These are phyloP conservation scores for Pinna nobilis DNA, from an alignment of 1,140 invertebrate species.

Conservation along the genomic window DNA sequence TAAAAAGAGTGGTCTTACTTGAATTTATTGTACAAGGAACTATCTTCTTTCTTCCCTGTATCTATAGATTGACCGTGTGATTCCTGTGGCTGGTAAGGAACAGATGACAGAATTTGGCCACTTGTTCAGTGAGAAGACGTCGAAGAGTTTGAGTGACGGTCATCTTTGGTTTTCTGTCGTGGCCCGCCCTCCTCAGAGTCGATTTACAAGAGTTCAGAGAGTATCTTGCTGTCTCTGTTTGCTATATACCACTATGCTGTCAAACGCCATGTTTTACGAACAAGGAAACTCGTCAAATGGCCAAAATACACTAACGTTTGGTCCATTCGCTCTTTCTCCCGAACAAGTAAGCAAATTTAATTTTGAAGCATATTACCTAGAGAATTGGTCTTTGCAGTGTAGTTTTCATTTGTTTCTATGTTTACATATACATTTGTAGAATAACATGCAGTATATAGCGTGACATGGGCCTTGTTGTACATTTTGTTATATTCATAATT, in stretches of 20 bases:
- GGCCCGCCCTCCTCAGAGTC: constrained; percentile 76
- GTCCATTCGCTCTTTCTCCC: constrained; percentile 75
- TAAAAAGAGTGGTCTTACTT: not conserved
- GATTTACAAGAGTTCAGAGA: constrained; percentile 77
- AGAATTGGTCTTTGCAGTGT: too few species aligned
- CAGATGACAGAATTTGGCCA: constrained; percentile 76
- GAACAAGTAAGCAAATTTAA: constrained; percentile 68
- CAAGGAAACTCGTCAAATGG: constrained; percentile 55
- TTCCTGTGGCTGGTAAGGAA: constrained; percentile 77
- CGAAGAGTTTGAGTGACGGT: constrained; percentile 77
- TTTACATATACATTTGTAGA: too few species aligned
- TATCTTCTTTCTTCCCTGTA: not conserved
- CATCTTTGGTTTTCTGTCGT: constrained; percentile 80
- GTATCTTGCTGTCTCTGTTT: constrained; percentile 78
- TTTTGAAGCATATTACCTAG: not conserved
- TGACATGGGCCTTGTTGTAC: too few species aligned
- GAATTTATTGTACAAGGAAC: not conserved
- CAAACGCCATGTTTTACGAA: constrained; percentile 79
- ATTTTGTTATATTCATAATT: too few species aligned
- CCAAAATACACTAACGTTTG: constrained; percentile 70
- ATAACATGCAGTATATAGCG: too few species aligned
- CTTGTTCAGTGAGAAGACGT: constrained; percentile 75
- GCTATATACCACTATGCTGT: constrained; percentile 78
- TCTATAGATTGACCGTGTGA: constrained; percentile 76
- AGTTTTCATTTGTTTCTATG: too few species aligned